Base-by-base conservation (phyloP, 2,888 invertebrate genomes). In the Pecten maximus region DNA sequence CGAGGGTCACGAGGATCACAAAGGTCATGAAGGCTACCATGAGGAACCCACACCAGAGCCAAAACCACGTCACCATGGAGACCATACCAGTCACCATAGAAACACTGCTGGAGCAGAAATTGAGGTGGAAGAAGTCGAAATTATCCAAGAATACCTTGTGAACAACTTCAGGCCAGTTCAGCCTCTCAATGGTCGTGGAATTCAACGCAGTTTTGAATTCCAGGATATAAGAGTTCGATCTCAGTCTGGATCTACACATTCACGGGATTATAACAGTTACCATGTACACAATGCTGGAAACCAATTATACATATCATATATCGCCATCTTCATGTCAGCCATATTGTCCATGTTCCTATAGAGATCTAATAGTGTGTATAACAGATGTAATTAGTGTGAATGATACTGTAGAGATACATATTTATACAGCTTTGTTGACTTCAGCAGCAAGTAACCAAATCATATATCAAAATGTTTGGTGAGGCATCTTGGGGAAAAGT, bases 91-190 rank as follows among this genome's bases (percentile, higher is more conserved):
- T 23, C 48, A 90, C 90, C 48, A 10, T 39, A 23, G 28, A 54
- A 40, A 74, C 89, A 89, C 6, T 15, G 74, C 74, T 60, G 87
- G 87, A 48, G 40, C 88, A 89, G 40, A 35, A 74, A 87, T 88
- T 74, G 89, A 89, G 86, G 54, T 92, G 74, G 92, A 91, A 39
- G 90, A 90, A 28, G 28, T 60, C 23, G 93, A 92, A 88, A 91
- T 92, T 89, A 88, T 92, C 0, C 93, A 95, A 40, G 93, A 94
- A 87, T 91, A 90, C 39, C 90, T 95, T 28, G 95, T 95, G 40
- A 94, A 96, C 93, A 96, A 96, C 90, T 96, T 93, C 92, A 91
- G 96, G 28, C 96, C 95, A 6, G 94, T 96, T 3, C 96, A 96
- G 91, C 95, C 95, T 15, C 92, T 96, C 23, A 94, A 96, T 90